phyloP scores from a whole-genome alignment of 2,113 vertebrate species.

The Phylloscopus trochiloides region DNA sequence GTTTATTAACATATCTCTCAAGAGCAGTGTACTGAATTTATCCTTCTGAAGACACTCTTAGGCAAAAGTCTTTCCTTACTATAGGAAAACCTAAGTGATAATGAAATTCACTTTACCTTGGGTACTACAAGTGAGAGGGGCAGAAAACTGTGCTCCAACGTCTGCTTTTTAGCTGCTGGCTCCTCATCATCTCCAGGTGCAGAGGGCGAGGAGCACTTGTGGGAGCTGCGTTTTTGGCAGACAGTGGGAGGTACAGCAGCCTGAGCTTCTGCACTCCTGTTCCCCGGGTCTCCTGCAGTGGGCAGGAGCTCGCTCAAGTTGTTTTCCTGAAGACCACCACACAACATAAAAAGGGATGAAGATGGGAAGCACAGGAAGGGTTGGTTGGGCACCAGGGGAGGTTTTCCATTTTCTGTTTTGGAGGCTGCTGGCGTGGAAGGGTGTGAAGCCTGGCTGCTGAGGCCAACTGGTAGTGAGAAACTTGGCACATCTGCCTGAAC shows the following conservation, averaged over 20 bases:
- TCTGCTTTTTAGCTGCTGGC: slow-evolving; percentile 64
- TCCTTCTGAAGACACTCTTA: background rate
- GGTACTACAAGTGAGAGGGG: slow-evolving; percentile 71
- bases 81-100: background rate
- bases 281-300: background rate
- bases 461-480: background rate
- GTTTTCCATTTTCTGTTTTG: slow-evolving; percentile 29
- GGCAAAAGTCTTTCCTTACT: background rate
- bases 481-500: slow-evolving; percentile 40
- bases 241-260: rapidly evolving
- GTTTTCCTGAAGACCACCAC: slow-evolving; percentile 50
- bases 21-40: background rate
- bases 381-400: slow-evolving; percentile 50
- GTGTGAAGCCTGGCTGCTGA: background rate
- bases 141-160: slow-evolving; percentile 7
- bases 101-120: slow-evolving; percentile 65
- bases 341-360: slow-evolving; percentile 85
- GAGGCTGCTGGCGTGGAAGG: background rate
- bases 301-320: background rate
- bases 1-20: background rate
- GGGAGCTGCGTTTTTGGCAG: slow-evolving; percentile 57
- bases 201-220: background rate
- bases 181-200: slow-evolving; percentile 19
- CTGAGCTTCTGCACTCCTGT: background rate
- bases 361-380: slow-evolving; percentile 83